These are phyloP conservation scores for Branchipolynoe longqiensis DNA, from an alignment of 2,888 invertebrate genomes.

Conservation along the genomic window DNA sequence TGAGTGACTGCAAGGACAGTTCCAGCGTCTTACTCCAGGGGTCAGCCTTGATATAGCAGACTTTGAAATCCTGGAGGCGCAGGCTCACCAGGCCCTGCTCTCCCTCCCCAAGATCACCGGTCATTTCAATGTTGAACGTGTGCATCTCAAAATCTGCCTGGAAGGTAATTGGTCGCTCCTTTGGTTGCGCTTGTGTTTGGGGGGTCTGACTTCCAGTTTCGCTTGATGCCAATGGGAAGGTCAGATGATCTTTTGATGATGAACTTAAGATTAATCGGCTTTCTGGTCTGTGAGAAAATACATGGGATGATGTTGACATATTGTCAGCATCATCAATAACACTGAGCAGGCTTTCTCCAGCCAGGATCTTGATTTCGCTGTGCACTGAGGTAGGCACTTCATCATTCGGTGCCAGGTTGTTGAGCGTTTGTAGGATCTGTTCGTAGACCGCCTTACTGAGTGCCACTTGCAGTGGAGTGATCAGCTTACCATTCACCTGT, in stretches of 20 bases:
- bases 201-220: slow-evolving; percentile 5
- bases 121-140: slow-evolving; percentile 77
- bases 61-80: slow-evolving; percentile 90
- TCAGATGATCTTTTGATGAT: not conserved
- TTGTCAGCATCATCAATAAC: slow-evolving; percentile 21
- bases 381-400: not conserved
- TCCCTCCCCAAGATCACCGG: slow-evolving; percentile 79
- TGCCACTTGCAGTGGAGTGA: slow-evolving; percentile 92
- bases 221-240: not conserved
- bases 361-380: not conserved
- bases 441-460: slow-evolving; percentile 93
- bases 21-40: slow-evolving; percentile 88
- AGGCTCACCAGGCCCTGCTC: slow-evolving; percentile 88
- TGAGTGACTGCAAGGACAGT: slow-evolving; percentile 89
- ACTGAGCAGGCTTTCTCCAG: not conserved
- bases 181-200: not conserved
- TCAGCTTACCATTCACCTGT: slow-evolving; percentile 89
- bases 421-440: slow-evolving; percentile 86
- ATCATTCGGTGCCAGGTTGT: slow-evolving; percentile 74
- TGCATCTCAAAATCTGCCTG: slow-evolving; percentile 77
- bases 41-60: slow-evolving; percentile 88
- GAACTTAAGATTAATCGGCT: not conserved
- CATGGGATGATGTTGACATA: slow-evolving; percentile 28
- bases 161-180: slow-evolving; percentile 34
- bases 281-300: slow-evolving; percentile 65